Evolutionary conservation across 1,140 invertebrate species (phyloP).

Genomic region (Brevipalpus yothersi): DNA sequence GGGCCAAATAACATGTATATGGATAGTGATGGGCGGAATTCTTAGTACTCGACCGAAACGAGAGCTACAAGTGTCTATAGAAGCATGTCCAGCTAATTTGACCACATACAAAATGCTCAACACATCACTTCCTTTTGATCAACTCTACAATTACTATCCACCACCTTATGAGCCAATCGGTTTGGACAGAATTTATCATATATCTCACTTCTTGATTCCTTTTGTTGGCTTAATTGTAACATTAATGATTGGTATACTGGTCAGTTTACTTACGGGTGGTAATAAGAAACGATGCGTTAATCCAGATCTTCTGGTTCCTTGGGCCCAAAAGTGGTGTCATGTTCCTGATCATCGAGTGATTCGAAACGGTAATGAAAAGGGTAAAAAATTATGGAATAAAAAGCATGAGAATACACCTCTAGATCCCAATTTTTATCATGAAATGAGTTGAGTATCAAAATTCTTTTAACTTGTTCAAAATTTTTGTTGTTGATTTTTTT

Average conservation of each 20-base stretch:
- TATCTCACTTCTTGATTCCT: neutral
- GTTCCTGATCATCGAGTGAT: too few species aligned
- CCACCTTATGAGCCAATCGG: neutral
- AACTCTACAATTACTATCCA: neutral
- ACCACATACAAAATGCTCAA: neutral
- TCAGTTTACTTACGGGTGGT: neutral
- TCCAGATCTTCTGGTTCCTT: neutral
- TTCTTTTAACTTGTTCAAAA: too few species aligned
- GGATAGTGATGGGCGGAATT: neutral
- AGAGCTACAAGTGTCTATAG: neutral
- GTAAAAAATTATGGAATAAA: too few species aligned
- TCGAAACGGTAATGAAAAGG: too few species aligned
- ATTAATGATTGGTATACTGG: neutral
- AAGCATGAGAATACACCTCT: too few species aligned
- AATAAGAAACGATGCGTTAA: neutral
- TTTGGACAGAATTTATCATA: neutral
- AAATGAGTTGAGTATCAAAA: too few species aligned
- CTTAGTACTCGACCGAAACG: neutral
- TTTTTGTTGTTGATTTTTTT: too few species aligned
- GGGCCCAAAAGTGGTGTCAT: neutral
- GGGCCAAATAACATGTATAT: conserved; percentile 1
- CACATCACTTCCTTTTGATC: neutral
- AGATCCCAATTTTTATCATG: too few species aligned
- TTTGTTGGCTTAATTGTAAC: neutral
- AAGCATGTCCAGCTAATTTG: neutral